A percentile compares a stretch with the other conserved stretches of the same genome.
phyloP scores from a whole-genome alignment of 2,113 vertebrate genomes.

The Macrotus californicus region DNA sequence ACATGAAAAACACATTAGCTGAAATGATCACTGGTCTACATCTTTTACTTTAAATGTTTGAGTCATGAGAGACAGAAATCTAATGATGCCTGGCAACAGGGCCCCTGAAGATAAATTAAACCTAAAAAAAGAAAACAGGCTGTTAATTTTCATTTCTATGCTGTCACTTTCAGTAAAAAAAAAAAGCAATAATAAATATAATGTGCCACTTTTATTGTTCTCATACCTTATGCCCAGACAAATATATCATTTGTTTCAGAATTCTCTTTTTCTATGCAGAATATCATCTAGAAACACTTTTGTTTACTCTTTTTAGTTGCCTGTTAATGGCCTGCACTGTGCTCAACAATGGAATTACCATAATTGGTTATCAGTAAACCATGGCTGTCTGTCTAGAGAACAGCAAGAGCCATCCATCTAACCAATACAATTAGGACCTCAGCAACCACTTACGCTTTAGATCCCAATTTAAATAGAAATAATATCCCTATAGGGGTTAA shows the following conservation, averaged over 20 bases:
- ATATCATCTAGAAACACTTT: not conserved
- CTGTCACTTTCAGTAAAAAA: not conserved
- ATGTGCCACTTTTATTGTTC: not conserved
- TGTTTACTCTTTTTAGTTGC: not conserved
- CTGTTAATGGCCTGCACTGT: not conserved
- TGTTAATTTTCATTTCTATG: slow-evolving; percentile 3
- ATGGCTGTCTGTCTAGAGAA: not conserved
- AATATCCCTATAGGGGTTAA: not conserved
- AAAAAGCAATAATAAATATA: not conserved
- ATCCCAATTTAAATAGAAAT: not conserved
- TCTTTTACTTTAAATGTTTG: slow-evolving; percentile 15
- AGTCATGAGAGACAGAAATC: not conserved
- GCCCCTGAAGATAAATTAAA: slow-evolving; percentile 37
- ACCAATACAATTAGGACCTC: not conserved
- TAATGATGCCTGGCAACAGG: not conserved
- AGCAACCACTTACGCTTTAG: not conserved
- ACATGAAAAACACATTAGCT: not conserved
- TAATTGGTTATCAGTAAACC: not conserved
- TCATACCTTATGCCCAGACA: not conserved
- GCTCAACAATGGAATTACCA: not conserved
- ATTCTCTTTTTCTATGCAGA: not conserved
- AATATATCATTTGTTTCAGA: not conserved
- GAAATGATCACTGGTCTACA: not conserved
- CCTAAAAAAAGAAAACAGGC: not conserved
- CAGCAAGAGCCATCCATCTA: not conserved